These are phyloP conservation scores for Augochlora pura DNA, from an alignment of 1,140 invertebrate genomes.

Conservation along the genomic window DNA sequence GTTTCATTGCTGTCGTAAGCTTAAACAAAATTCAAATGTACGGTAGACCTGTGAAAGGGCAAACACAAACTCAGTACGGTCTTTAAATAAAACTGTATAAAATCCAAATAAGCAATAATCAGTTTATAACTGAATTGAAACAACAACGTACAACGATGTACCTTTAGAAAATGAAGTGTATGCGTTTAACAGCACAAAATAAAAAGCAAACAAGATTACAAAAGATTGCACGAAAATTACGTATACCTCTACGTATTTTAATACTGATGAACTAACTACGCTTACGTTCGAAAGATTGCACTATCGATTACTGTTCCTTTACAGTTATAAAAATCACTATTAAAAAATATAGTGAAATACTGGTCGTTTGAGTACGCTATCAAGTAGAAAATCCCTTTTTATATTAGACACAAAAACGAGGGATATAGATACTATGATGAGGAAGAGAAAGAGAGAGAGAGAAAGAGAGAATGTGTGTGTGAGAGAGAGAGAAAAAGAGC, in stretches of 20 bases:
- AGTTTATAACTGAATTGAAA: not conserved
- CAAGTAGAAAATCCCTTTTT: conserved; percentile 41
- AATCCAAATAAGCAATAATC: not conserved
- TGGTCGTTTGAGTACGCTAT: conserved; percentile 44
- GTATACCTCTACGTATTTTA: conserved; percentile 21
- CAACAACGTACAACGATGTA: not conserved
- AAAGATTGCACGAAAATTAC: conserved; percentile 23
- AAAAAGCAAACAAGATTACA: not conserved
- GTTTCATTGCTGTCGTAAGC: not conserved
- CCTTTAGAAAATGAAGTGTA: not conserved
- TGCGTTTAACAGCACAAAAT: not conserved
- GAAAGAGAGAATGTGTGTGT: not conserved
- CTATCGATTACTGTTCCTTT: conserved; percentile 39
- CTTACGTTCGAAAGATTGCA: conserved; percentile 36
- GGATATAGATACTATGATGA: conserved; percentile 10
- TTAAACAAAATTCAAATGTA: not conserved
- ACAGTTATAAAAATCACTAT: conserved; percentile 50
- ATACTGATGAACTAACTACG: conserved; percentile 46
- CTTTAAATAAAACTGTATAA: not conserved
- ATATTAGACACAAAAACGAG: conserved; percentile 29
- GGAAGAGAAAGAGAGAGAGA: not conserved
- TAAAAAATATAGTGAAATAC: conserved; percentile 53
- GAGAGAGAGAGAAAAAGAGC: not conserved
- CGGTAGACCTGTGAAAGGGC: not conserved
- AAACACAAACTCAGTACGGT: not conserved